Evolutionary conservation across 1,140 invertebrate genomes (phyloP).

Genomic region (Pentalonia nigronervosa): DNA sequence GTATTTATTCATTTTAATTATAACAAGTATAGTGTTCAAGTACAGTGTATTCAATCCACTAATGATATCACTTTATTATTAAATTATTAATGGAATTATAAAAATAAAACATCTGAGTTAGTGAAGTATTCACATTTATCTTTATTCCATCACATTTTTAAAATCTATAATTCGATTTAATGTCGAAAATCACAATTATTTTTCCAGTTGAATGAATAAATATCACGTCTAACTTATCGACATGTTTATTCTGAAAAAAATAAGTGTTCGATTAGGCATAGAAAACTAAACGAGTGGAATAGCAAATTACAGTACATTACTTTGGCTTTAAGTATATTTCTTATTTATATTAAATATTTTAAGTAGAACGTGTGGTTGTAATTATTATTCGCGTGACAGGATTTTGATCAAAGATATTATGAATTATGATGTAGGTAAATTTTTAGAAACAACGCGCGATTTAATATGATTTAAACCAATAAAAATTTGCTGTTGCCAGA

Average conservation of each 20-base stretch:
- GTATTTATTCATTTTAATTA: not conserved
- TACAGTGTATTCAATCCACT: not conserved
- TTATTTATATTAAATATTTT: not conserved
- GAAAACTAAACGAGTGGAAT: not conserved
- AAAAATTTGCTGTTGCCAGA: not conserved
- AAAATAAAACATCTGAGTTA: not conserved
- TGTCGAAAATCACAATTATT: not conserved
- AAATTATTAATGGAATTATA: not conserved
- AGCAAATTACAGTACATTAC: not conserved
- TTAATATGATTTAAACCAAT: not conserved
- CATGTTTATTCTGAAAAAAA: not conserved
- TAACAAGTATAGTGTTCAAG: not conserved
- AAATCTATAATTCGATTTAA: not conserved
- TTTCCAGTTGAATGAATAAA: not conserved
- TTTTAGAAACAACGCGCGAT: not conserved
- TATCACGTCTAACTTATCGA: not conserved
- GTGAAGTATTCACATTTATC: not conserved
- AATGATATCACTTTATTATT: not conserved
- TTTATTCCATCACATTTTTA: not conserved
- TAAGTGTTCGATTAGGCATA: not conserved
- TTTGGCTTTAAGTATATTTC: not conserved
- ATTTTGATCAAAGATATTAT: not conserved
- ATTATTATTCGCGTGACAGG: not conserved
- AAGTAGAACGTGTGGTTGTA: not conserved
- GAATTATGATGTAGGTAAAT: not conserved